Percentiles rank a stretch among this genome's conserved stretches.
Evolutionary conservation across 2,797 vertebrate species (phyloP).

Genomic region (Acanthornis magna): DNA sequence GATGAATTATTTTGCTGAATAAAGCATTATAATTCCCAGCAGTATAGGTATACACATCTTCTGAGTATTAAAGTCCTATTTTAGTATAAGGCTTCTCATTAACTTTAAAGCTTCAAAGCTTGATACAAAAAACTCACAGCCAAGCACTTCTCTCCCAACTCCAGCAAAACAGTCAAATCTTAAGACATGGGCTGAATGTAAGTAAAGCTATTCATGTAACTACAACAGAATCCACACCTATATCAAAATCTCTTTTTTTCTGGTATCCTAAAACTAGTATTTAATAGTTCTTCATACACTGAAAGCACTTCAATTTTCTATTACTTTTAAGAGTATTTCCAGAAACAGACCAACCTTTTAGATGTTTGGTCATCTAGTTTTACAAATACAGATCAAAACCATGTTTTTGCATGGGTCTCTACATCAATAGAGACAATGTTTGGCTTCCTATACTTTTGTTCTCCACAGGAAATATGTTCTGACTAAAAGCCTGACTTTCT

Average conservation of each 20-base stretch:
- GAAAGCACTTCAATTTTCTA: neutral
- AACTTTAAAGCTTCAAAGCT: neutral
- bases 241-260: neutral
- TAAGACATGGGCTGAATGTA: neutral
- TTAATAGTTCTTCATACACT: neutral
- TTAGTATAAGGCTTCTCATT: neutral
- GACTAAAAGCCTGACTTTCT: neutral
- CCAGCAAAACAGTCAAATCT: neutral
- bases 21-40: neutral
- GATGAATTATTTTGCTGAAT: neutral
- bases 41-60: neutral
- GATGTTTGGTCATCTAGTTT: neutral
- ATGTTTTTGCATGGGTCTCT: neutral
- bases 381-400: neutral
- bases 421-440: neutral
- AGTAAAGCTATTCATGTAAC: neutral
- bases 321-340: neutral
- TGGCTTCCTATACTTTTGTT: neutral
- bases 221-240: neutral
- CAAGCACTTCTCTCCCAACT: neutral
- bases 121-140: neutral
- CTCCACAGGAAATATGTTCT: neutral
- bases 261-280: neutral
- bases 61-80: neutral
- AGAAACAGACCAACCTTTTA: neutral